Evolutionary conservation across 2,113 vertebrate genomes (phyloP).

Genomic region (Ornithorhynchus anatinus): DNA sequence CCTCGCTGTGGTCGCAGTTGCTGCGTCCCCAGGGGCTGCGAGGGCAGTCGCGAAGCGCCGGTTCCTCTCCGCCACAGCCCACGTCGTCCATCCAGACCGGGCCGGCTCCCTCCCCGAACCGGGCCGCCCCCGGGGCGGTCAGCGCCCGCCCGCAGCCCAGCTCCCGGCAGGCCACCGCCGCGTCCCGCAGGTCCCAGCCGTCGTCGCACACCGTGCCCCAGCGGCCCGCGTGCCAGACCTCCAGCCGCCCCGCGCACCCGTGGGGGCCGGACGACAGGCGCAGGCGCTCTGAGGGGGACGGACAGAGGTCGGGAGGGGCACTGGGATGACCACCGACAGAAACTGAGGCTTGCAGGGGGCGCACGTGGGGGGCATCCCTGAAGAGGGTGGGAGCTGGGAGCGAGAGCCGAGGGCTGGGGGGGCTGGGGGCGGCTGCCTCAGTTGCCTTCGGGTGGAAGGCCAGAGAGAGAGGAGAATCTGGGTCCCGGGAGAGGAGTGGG

Average conservation of each 20-base stretch:
- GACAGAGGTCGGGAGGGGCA: background rate
- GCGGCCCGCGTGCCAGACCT: conserved; percentile 42
- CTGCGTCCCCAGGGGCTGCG: conserved; percentile 56
- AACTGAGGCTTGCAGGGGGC: too few species aligned
- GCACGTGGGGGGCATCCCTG: too few species aligned
- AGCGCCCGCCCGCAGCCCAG: conserved; percentile 49
- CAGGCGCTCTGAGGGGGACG: conserved; percentile 25
- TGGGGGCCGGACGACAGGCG: conserved; percentile 47
- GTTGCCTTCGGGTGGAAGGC: too few species aligned
- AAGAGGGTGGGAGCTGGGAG: too few species aligned
- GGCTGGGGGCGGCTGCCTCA: background rate
- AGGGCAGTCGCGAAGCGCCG: conserved; percentile 41
- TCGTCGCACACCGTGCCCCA: conserved; percentile 63
- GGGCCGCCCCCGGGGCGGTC: conserved; percentile 41
- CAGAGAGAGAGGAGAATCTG: background rate
- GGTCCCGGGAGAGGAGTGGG: background rate
- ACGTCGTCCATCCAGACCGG: conserved; percentile 62
- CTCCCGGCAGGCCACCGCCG: conserved; percentile 42
- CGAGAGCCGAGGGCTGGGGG: too few species aligned
- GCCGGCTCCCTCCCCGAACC: conserved; percentile 48
- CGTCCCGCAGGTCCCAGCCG: conserved; percentile 50
- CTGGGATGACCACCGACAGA: too few species aligned
- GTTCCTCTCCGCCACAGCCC: conserved; percentile 48
- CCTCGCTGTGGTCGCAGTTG: conserved; percentile 68
- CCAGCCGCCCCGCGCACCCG: conserved; percentile 56